These are phyloP conservation scores for Pitangus sulphuratus DNA, from an alignment of 2,797 vertebrate genomes.

Conservation along the genomic window DNA sequence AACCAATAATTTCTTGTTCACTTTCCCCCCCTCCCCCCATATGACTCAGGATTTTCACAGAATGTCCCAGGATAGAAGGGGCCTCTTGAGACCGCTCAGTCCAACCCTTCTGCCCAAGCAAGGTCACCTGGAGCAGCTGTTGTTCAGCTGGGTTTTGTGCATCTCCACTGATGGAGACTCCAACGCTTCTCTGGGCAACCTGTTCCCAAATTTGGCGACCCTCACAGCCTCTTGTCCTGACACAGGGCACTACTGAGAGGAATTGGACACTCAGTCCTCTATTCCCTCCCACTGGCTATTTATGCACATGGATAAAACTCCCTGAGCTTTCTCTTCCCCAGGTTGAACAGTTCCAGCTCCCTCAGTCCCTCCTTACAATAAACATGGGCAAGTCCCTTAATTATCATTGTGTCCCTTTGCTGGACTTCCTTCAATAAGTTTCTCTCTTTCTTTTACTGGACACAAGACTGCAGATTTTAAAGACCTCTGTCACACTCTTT, in stretches of 20 bases:
- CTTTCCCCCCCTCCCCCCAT: background rate
- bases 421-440: background rate
- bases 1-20: background rate
- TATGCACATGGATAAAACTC: fast-evolving
- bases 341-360: background rate
- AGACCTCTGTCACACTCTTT: background rate
- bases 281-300: background rate
- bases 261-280: background rate
- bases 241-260: background rate
- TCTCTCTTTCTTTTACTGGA: background rate
- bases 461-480: background rate
- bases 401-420: background rate
- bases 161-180: background rate
- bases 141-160: background rate
- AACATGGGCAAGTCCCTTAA: background rate
- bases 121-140: no score
- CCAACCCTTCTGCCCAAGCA: background rate
- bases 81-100: background rate
- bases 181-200: background rate
- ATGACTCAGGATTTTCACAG: background rate
- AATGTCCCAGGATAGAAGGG: background rate
- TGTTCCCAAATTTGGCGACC: background rate
- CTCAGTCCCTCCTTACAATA: background rate
- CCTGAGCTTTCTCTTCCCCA: background rate
- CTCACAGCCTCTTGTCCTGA: background rate